These are phyloP conservation scores for Ganaspis brasiliensis DNA, from an alignment of 2,888 invertebrate species.

Conservation along the genomic window DNA sequence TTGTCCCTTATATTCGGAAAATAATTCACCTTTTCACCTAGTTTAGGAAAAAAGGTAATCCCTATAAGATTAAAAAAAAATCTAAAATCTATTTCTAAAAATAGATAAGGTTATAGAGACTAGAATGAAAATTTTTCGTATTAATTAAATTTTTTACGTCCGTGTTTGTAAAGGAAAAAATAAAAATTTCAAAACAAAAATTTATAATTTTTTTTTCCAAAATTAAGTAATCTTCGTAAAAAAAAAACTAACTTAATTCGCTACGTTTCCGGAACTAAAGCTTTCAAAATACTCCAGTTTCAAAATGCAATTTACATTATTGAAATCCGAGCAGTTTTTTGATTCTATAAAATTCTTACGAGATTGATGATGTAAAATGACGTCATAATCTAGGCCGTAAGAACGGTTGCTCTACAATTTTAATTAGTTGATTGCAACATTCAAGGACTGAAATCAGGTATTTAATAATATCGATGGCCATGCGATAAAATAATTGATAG, in stretches of 20 bases:
- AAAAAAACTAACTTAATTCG: neutral
- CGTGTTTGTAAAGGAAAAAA: too few relatives aligned
- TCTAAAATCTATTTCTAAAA: too few relatives aligned
- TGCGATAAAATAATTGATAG: constrained; percentile 20
- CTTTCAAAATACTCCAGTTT: neutral
- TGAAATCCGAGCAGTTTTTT: neutral
- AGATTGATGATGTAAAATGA: constrained; percentile 25
- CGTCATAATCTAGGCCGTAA: constrained; percentile 10
- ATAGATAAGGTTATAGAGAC: too few relatives aligned
- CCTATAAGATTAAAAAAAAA: too few relatives aligned
- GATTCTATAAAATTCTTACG: neutral
- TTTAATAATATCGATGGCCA: constrained; percentile 26
- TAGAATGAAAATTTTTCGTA: too few relatives aligned
- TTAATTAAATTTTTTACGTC: too few relatives aligned
- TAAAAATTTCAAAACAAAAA: too few relatives aligned
- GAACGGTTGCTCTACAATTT: constrained; percentile 16
- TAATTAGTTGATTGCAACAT: constrained; percentile 24
- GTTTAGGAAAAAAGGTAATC: too few relatives aligned
- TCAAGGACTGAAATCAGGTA: constrained; percentile 19
- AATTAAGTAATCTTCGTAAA: neutral
- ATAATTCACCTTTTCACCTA: too few relatives aligned
- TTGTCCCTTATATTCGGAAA: too few relatives aligned
- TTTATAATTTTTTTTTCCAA: too few relatives aligned
- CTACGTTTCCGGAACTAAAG: neutral
- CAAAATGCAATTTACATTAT: neutral